Evolutionary conservation across 2,113 vertebrate species (phyloP), one percentile per base, ranked within the genome.

Genomic region (Prietella phreatophila): DNA sequence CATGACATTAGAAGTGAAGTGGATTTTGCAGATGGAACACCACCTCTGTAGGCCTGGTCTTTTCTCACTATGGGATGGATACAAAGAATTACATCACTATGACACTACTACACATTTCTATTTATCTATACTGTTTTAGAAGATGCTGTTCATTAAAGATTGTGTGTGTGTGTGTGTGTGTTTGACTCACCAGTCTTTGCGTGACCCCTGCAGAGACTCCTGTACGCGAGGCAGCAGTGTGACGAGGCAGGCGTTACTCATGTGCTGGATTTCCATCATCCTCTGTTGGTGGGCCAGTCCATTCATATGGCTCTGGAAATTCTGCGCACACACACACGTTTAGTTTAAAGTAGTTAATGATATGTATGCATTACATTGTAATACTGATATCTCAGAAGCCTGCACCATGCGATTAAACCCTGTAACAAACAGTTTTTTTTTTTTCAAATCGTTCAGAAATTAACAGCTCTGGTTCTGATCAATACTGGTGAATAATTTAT

Each of bases 261-360:
- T 96, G 92, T 97, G 97, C 90, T 99, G 97, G 89, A 99, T 96
- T 90, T 99, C 97, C 93, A 96, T 96, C 87, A 99, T 97, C 86
- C 96, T 96, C 93, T 98, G 96, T 94, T 98, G 97, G 93, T 99
- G 98, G 87, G 96, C 95, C 90, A 96, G 89, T 30, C 96, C 97
- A 55, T 95, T 95, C 96, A 99, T 96, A 90, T 99, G 98, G 91
- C 96, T 94, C 87, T 97, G 97, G 93, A 99, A 99, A 91, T 97
- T 97, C 97, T 99, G 86, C 25, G 4, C 33, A 63, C 11, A 30
- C 60, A 78, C 6, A 56, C 1, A 63, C 65, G 22, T 17, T 56
- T 2, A 56, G 55, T 22, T 61, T 61, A 22, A 27, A 25, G 22
- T 27, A 65, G 25, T 65, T 65, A 56, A 56, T 65, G 25, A n/a